Percentiles rank a stretch among this genome's conserved stretches.
Evolutionary conservation across 2,888 invertebrate genomes (phyloP).

Genomic region (Lasioglossum morio): DNA sequence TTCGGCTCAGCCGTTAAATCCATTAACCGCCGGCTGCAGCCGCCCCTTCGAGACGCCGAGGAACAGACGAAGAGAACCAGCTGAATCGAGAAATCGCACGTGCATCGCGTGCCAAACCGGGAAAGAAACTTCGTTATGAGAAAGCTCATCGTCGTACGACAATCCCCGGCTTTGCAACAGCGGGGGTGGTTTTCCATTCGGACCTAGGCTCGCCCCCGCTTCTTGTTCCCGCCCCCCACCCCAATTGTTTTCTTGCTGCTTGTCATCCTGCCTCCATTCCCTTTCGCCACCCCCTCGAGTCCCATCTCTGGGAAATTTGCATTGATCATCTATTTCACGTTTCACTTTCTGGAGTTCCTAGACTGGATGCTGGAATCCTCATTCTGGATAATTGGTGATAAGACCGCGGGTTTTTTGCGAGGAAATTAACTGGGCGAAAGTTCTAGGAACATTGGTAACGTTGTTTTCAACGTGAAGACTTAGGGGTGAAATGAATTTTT

Average conservation of each 20-base stretch:
- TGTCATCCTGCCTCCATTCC: conserved; percentile 26
- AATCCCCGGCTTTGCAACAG: conserved; percentile 38
- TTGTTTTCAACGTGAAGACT: no score
- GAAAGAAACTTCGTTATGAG: conserved; percentile 72
- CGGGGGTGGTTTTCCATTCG: conserved; percentile 54
- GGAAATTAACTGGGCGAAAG: no score
- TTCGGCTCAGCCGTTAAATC: conserved; percentile 67
- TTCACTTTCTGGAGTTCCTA: not conserved
- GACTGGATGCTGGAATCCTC: no score
- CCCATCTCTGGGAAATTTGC: conserved; percentile 68
- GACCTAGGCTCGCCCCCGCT: conserved; percentile 47
- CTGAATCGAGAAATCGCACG: conserved; percentile 62
- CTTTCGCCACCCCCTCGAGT: conserved; percentile 44
- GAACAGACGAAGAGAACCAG: not conserved
- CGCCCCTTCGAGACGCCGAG: conserved; percentile 10
- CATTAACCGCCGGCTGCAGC: conserved; percentile 58
- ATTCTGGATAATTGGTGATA: no score
- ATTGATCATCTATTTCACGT: conserved; percentile 56
- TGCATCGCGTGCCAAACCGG: conserved; percentile 69
- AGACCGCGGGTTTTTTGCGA: no score
- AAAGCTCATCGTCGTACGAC: conserved; percentile 67
- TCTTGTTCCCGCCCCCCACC: no score
- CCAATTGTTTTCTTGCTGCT: conserved; percentile 49
- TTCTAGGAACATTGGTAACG: no score
- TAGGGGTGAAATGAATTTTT: no score